Conservation (phyloP, 2,888 invertebrate species). For the Caenorhabditis sp. region DNA sequence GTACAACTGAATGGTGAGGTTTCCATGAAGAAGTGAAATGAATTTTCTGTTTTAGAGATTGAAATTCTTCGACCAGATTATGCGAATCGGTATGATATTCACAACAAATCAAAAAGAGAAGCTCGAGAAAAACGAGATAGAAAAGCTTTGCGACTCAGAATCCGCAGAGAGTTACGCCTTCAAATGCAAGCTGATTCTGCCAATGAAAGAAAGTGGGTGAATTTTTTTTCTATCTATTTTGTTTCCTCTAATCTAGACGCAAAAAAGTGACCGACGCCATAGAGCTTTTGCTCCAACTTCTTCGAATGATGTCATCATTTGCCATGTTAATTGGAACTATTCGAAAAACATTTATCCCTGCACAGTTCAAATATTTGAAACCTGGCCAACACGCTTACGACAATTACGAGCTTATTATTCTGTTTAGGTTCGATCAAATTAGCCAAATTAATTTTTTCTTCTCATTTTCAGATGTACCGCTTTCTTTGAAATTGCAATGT, state of each 20-base stretch:
- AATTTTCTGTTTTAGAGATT: constrained; percentile 26
- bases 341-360: constrained; percentile 65
- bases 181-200: constrained; percentile 59
- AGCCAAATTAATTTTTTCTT: not conserved
- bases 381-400: constrained; percentile 60
- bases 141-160: constrained; percentile 46
- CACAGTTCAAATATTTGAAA: constrained; percentile 56
- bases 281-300: constrained; percentile 63
- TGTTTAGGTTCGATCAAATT: constrained; percentile 61
- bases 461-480: constrained; percentile 53
- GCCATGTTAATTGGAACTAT: constrained; percentile 67
- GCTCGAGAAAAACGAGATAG: constrained; percentile 51
- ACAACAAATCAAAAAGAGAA: constrained; percentile 40
- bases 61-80: constrained; percentile 52
- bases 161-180: constrained; percentile 51
- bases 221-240: not conserved
- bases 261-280: constrained; percentile 64
- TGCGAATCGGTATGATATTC: constrained; percentile 52
- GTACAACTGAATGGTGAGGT: constrained; percentile 8
- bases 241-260: constrained; percentile 50
- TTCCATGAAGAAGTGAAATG: not conserved
- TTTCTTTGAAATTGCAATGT: constrained; percentile 64
- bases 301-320: constrained; percentile 66
- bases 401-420: constrained; percentile 60
- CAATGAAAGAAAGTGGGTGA: constrained; percentile 58